A percentile compares a stretch with the other conserved stretches of the same genome.
Evolutionary conservation across 2,113 vertebrate species (phyloP).

Genomic region (Rhinogobius similis): DNA sequence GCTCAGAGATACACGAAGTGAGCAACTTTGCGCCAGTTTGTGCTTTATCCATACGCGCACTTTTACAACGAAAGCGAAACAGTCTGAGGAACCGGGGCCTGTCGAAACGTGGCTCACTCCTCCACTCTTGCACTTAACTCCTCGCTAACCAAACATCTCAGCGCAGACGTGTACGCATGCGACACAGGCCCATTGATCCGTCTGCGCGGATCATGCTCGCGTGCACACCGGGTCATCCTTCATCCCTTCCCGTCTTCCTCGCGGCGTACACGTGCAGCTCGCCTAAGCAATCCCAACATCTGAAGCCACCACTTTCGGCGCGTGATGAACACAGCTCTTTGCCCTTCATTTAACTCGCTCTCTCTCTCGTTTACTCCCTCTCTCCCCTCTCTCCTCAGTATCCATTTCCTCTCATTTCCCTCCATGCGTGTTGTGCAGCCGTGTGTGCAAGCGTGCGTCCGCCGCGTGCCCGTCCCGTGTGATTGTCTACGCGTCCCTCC

Average conservation of each 20-base stretch:
- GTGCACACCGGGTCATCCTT: slow-evolving; percentile 42
- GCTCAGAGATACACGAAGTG: too few relatives aligned
- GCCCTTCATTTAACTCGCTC: slow-evolving; percentile 49
- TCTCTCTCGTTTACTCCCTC: slow-evolving; percentile 30
- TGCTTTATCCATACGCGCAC: too few relatives aligned
- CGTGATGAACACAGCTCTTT: slow-evolving; percentile 39
- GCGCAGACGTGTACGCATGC: background rate
- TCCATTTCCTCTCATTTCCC: slow-evolving; percentile 43
- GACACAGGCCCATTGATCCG: background rate
- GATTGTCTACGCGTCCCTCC: slow-evolving; percentile 31
- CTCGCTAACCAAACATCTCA: background rate
- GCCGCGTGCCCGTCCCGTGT: slow-evolving; percentile 20
- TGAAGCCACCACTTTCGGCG: slow-evolving; percentile 35
- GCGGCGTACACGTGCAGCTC: too few relatives aligned
- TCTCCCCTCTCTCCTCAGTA: slow-evolving; percentile 24
- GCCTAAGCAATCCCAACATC: slow-evolving; percentile 24
- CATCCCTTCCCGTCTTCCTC: too few relatives aligned
- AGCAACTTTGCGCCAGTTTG: too few relatives aligned
- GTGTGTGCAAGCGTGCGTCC: slow-evolving; percentile 42
- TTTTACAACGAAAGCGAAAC: too few relatives aligned
- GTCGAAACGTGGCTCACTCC: too few relatives aligned
- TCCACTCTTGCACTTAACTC: too few relatives aligned
- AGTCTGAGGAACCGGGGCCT: too few relatives aligned
- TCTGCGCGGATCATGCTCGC: slow-evolving; percentile 13
- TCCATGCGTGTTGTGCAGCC: slow-evolving; percentile 70